Evolutionary conservation across 2,113 vertebrate genomes (phyloP).

Genomic region (Caretta caretta): DNA sequence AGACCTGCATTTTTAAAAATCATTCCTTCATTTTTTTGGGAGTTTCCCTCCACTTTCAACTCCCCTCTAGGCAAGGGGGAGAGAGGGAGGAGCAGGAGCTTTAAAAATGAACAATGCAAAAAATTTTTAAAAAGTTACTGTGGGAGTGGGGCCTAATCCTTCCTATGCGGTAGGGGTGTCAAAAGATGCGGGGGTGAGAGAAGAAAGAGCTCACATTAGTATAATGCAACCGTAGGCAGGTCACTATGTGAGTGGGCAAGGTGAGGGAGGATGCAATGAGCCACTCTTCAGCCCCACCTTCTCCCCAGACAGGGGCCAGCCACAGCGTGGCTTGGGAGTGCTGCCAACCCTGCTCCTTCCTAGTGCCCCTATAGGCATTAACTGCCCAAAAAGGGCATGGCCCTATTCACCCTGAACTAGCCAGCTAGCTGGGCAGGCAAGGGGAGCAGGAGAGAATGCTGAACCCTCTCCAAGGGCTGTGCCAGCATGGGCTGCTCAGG

Average conservation of each 20-base stretch:
- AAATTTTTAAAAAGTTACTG: background rate
- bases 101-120: constrained; percentile 15
- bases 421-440: background rate
- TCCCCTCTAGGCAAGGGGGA: background rate
- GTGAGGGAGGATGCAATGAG: background rate
- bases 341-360: background rate
- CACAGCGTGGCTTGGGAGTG: background rate
- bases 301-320: background rate
- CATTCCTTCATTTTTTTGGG: background rate
- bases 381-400: background rate
- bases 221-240: background rate
- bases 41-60: background rate
- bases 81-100: background rate
- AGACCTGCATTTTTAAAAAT: background rate
- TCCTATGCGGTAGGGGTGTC: background rate
- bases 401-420: background rate
- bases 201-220: background rate
- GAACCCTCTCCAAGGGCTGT: no score
- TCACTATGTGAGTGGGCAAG: background rate
- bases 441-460: background rate
- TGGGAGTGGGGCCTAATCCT: background rate
- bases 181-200: background rate
- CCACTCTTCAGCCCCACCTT: background rate
- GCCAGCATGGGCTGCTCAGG: background rate
- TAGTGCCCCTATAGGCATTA: background rate